Evolutionary conservation across 2,113 vertebrate species (phyloP), one percentile per base, ranked within the genome.

Genomic region (Solea solea): DNA sequence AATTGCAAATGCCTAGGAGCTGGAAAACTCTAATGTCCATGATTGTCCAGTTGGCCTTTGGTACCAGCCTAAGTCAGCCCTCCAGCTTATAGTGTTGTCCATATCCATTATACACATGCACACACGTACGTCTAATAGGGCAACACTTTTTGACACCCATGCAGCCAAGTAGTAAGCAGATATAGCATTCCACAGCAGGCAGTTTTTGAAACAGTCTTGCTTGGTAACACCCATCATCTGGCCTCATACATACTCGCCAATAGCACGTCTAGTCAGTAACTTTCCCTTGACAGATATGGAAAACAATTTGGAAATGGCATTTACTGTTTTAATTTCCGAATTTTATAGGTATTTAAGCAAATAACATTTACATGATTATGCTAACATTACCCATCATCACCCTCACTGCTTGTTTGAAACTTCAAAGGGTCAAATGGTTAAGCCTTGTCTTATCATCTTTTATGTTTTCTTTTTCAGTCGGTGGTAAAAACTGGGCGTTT

Each of bases 401-500:
- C 14, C 14, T 48, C 12, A 45, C 3, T 48, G 2, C 45, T 48
- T 34, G 1, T 34, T 34, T 34, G 34, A 34, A 34, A 34, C 34
- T 34, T 34, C 34, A 34, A 34, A 34, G 34, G 5, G 2, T 34
- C 34, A 34, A 34, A 34, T 6, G 34, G 34, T 34, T 4, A 48
- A 48, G 5, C 45, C 10, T 48, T 69, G 16, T 67, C 45, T 59
- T 64, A 27, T 48, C 61, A n/a, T 52, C 5, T 57, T 21, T 4
- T 82, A 9, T 80, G 28, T 83, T 88, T 56, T 89, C 14, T 84
- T 40, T 91, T 95, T 72, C 91, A 99, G 97, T 99, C 98, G 0
- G 98, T 99, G 88, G 93, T 85, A 56, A 99, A 98, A 93, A 99
- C 98, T 0, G 98, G 98, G 2, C 90, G 97, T 13, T 89, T 99